phyloP scores from a whole-genome alignment of 2,797 vertebrate species.

The Thalassophryne amazonica region DNA sequence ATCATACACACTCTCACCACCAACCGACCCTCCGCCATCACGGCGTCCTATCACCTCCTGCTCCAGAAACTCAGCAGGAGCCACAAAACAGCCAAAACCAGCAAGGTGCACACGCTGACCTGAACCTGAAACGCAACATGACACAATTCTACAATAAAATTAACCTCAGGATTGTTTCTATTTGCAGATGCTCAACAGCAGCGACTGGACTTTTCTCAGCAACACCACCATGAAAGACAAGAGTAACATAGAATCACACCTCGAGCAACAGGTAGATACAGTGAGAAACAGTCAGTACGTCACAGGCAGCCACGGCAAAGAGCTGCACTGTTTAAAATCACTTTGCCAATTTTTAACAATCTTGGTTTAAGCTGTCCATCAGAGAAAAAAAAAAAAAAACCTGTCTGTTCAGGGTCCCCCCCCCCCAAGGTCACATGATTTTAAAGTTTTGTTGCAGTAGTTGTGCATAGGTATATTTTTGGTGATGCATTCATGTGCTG shows the following conservation, averaged over 20 bases:
- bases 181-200: conserved; percentile 65
- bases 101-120: conserved; percentile 63
- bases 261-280: conserved; percentile 80
- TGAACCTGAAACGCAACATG: neutral
- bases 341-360: too few relatives aligned
- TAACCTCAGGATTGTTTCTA: too few relatives aligned
- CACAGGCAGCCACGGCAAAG: too few relatives aligned
- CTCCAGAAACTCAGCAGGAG: conserved; percentile 78
- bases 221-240: conserved; percentile 82
- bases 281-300: too few relatives aligned
- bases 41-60: conserved; percentile 83
- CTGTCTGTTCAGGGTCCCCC: too few relatives aligned
- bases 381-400: too few relatives aligned
- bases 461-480: too few relatives aligned
- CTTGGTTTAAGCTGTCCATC: too few relatives aligned
- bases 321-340: too few relatives aligned
- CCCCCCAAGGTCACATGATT: too few relatives aligned
- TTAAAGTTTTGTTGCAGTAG: too few relatives aligned
- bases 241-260: conserved; percentile 76
- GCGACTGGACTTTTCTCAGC: conserved; percentile 81
- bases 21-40: conserved; percentile 82
- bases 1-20: conserved; percentile 76
- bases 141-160: neutral
- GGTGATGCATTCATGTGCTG: too few relatives aligned
- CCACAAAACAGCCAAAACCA: conserved; percentile 69